Evolutionary conservation across 2,113 vertebrate species (phyloP).

Genomic region (Carassius carassius): DNA sequence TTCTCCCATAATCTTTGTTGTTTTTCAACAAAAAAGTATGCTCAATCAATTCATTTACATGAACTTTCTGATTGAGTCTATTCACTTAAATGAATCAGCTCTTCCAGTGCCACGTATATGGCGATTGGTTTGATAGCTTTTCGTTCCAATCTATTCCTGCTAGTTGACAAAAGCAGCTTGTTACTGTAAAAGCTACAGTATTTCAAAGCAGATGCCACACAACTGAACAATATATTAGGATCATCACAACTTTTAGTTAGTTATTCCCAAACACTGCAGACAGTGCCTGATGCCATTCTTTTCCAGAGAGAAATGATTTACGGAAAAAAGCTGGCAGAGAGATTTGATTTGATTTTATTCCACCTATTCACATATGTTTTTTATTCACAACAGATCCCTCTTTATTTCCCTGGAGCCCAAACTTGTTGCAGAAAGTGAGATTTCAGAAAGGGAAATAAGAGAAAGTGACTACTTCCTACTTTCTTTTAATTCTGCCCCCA

Average conservation of each 20-base stretch:
- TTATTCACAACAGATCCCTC: conserved; percentile 29
- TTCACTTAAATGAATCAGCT: not conserved
- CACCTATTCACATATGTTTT: conserved; percentile 1
- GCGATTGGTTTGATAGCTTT: not conserved
- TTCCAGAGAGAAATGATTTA: conserved; percentile 6
- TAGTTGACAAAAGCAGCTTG: not conserved
- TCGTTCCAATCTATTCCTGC: not conserved
- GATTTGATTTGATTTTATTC: conserved; percentile 42
- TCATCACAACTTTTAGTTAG: not conserved
- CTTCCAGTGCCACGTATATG: not conserved
- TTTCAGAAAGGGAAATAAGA: conserved; percentile 11
- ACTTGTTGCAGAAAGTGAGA: conserved; percentile 42
- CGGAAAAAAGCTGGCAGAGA: conserved; percentile 13
- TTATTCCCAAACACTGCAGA: not conserved
- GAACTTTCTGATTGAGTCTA: too few species aligned
- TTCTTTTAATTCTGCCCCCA: conserved; percentile 43
- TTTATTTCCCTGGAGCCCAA: conserved; percentile 25
- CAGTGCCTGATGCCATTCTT: not conserved
- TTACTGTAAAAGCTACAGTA: not conserved
- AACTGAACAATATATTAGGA: not conserved
- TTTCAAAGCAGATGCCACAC: not conserved
- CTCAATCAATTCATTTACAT: too few species aligned
- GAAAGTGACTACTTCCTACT: not conserved
- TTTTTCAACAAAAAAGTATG: too few species aligned
- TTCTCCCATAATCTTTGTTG: too few species aligned